Percentiles rank a stretch among this genome's conserved stretches.
Evolutionary conservation across 1,140 invertebrate species (phyloP).

Genomic region (Lethocerus indicus): DNA sequence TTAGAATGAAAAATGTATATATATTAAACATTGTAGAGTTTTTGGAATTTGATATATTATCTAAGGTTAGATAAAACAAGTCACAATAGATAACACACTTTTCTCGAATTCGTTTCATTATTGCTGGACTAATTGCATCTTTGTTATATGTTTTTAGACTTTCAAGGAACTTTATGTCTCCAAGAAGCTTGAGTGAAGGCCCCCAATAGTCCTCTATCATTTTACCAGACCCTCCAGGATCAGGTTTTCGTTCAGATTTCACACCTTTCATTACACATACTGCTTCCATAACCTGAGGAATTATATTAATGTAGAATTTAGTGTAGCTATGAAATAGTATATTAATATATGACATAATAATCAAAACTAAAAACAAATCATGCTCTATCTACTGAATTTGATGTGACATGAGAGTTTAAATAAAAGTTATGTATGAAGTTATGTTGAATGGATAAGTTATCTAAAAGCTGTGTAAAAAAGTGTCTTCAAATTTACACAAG

Average conservation of each 20-base stretch:
- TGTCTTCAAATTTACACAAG: too few species aligned
- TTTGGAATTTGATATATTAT: not conserved
- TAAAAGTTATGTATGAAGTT: too few species aligned
- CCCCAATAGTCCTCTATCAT: slow-evolving; percentile 80
- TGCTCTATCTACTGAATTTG: too few species aligned
- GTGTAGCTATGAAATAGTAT: too few species aligned
- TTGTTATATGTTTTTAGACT: slow-evolving; percentile 78
- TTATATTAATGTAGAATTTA: too few species aligned
- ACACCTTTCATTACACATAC: slow-evolving; percentile 83
- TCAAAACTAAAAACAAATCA: too few species aligned
- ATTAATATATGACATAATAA: too few species aligned
- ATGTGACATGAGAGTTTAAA: not conserved
- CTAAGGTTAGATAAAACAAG: not conserved
- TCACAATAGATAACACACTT: slow-evolving; percentile 30
- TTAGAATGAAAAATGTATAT: not conserved
- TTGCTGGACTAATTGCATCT: slow-evolving; percentile 65
- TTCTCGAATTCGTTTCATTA: slow-evolving; percentile 72
- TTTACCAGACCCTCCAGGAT: slow-evolving; percentile 51
- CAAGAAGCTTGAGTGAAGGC: slow-evolving; percentile 75
- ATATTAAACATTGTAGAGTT: not conserved
- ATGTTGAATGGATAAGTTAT: too few species aligned
- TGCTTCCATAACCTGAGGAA: slow-evolving; percentile 59
- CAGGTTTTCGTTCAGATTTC: slow-evolving; percentile 64
- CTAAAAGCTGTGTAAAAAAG: too few species aligned
- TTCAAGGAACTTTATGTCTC: slow-evolving; percentile 77